Base-by-base conservation (phyloP, 2,888 invertebrate species). In the Rhingia campestris region DNA sequence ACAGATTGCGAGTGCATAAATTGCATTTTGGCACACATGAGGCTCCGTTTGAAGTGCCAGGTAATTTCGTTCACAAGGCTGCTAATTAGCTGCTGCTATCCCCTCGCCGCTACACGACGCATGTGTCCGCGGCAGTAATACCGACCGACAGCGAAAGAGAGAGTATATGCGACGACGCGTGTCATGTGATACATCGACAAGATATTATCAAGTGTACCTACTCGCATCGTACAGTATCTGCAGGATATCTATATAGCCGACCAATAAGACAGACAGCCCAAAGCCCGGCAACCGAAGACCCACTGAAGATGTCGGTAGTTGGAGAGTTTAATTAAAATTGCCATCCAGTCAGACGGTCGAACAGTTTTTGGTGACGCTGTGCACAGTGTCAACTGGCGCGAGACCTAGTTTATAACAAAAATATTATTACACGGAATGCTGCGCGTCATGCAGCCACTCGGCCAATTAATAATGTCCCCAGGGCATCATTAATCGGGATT, bases 401-500 rank as follows among this genome's bases (percentile, higher is more conserved):
- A 75, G 84, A 63, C 79, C 84, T 84, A 84, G 80, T 80, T 84
- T 80, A 75, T 75, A 74, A 70, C 74, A 75, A 74, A 79, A 79
- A 84, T 84, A 80, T 80, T 70, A 80, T 66, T 70, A 74, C 70
- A 43, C 47, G 70, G 70, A 74, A 75, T 80, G 80, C 80, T 53
- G 61, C 56, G 59, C 80, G 59, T 82, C 69, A 58, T 69, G 45
- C 73, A 61, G 64, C 66, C 84, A 80, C 69, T 84, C 14, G 84
- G 39, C 61, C 84, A 84, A 84, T 84, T 84, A 84, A 84, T 84
- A 84, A 84, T 75, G 80, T 66, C 84, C 69, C 69, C 70, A 30
- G 69, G 84, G 80, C 54, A 84, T 84, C 84, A 84, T 84, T 80
- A 80, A 84, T 84, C 80, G 84, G 74, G 74, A 79, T 70, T 84